These are phyloP conservation scores for Brachyhypopomus gauderio DNA, from an alignment of 2,113 vertebrate genomes.

Conservation along the genomic window DNA sequence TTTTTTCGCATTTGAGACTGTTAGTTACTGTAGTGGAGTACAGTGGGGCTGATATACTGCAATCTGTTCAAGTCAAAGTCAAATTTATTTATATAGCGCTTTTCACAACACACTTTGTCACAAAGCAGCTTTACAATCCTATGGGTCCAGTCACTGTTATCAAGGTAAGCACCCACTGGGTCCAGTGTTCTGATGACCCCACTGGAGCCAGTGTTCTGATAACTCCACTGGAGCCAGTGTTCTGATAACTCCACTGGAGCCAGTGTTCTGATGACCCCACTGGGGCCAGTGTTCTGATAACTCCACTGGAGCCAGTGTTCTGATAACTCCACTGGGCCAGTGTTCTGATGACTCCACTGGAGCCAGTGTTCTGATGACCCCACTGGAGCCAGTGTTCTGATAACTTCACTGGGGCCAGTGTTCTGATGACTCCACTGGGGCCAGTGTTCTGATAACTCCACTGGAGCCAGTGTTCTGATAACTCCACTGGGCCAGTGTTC, in stretches of 20 bases:
- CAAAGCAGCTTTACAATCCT: too few relatives aligned
- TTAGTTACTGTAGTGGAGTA: too few relatives aligned
- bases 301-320: not conserved
- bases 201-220: conserved; percentile 8
- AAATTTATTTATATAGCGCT: too few relatives aligned
- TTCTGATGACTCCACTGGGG: conserved; percentile 12
- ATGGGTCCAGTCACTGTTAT: conserved; percentile 4
- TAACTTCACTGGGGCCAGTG: too few relatives aligned
- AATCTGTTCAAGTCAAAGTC: conserved; percentile 2
- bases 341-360: conserved; percentile 10
- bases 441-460: conserved; percentile 13
- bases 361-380: conserved; percentile 8
- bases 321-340: conserved; percentile 20
- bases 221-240: too few relatives aligned
- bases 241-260: too few relatives aligned
- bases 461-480: conserved; percentile 8
- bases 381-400: conserved; percentile 8
- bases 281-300: conserved; percentile 9
- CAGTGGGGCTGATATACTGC: not conserved
- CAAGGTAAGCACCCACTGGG: conserved; percentile 10
- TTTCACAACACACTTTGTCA: too few relatives aligned
- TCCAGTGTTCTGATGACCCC: conserved; percentile 10
- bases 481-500: not conserved
- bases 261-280: conserved; percentile 14
- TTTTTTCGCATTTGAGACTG: too few relatives aligned